These are phyloP conservation scores for Uria lomvia DNA, from an alignment of 2,113 vertebrate genomes.

Conservation along the genomic window DNA sequence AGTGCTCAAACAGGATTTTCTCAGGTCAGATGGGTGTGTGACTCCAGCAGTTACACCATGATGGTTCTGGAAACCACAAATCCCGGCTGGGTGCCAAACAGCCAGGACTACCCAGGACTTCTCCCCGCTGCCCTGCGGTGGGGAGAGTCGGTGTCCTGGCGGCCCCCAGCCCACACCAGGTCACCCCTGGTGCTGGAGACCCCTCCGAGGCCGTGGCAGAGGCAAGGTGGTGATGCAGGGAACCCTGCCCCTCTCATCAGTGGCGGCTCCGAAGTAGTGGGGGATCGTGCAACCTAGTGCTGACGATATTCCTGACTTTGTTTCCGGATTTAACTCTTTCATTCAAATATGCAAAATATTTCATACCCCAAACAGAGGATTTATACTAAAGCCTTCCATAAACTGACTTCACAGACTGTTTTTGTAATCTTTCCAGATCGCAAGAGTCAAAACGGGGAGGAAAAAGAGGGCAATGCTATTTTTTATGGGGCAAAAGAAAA, in stretches of 20 bases:
- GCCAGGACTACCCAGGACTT: background rate
- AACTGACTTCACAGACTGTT: background rate
- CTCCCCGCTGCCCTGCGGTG: rapidly evolving
- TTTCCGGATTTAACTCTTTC: background rate
- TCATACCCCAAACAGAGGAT: background rate
- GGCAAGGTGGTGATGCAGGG: background rate
- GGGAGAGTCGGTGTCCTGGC: background rate
- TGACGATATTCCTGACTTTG: background rate
- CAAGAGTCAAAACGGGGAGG: background rate
- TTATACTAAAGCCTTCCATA: constrained; percentile 10
- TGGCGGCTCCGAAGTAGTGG: background rate
- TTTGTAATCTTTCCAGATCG: background rate
- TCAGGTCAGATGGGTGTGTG: background rate
- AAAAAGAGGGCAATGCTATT: background rate
- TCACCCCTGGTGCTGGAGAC: background rate
- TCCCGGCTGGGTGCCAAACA: background rate
- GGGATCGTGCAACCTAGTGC: background rate
- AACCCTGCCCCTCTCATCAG: rapidly evolving
- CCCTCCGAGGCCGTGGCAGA: background rate
- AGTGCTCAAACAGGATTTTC: background rate
- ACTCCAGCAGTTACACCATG: background rate
- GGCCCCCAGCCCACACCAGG: background rate
- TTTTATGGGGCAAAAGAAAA: background rate
- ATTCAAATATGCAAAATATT: constrained; percentile 26
- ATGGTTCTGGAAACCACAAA: background rate